These are phyloP conservation scores for Eurytoma adleriae DNA, from an alignment of 2,888 invertebrate genomes.

Conservation along the genomic window DNA sequence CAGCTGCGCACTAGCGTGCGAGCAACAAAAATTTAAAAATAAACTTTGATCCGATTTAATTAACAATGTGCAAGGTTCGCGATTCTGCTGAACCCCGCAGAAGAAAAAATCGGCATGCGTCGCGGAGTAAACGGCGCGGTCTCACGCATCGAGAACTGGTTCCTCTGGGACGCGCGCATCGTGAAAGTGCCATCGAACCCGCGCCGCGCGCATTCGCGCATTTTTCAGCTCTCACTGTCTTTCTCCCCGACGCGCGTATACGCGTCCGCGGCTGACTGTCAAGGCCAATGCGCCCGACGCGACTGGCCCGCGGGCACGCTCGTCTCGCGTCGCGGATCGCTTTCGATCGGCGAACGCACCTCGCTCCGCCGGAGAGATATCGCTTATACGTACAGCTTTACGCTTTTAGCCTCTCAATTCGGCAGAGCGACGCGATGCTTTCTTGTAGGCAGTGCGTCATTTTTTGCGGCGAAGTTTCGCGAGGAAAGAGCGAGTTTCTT, in stretches of 20 bases:
- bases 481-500: background rate
- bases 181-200: slow-evolving; percentile 73
- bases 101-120: background rate
- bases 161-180: slow-evolving; percentile 56
- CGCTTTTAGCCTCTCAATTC: too few species aligned
- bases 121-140: background rate
- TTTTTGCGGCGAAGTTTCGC: too few species aligned
- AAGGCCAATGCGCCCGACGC: slow-evolving; percentile 65
- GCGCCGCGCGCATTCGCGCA: slow-evolving; percentile 59
- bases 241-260: slow-evolving; percentile 50
- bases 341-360: too few species aligned
- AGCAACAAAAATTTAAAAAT: background rate
- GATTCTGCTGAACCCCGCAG: background rate
- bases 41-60: background rate
- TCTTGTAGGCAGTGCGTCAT: too few species aligned
- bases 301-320: slow-evolving; percentile 5
- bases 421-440: too few species aligned
- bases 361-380: background rate
- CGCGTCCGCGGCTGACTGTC: slow-evolving; percentile 66
- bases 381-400: too few species aligned
- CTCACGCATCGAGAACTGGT: slow-evolving; percentile 28
- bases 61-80: background rate
- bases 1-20: background rate
- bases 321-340: too few species aligned
- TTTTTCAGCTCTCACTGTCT: slow-evolving; percentile 62